phyloP scores from a whole-genome alignment of 2,113 vertebrate genomes.

The Lepidothrix coronata region DNA sequence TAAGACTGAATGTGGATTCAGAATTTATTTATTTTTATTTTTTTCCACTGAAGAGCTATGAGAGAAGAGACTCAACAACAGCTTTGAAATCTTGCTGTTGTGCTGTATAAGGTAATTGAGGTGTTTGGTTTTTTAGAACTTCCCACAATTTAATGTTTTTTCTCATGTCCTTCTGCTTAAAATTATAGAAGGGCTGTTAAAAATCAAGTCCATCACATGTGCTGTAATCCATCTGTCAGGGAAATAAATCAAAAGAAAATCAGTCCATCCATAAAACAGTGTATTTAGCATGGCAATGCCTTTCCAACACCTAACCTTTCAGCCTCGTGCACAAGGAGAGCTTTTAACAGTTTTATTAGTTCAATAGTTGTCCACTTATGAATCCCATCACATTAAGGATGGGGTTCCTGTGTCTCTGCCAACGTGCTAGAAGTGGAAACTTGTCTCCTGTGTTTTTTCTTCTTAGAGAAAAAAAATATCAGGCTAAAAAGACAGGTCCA shows the following conservation, averaged over 20 bases:
- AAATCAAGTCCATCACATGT: not conserved
- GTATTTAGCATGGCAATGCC: not conserved
- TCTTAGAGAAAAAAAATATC: not conserved
- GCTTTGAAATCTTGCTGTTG: not conserved
- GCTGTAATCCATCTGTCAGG: not conserved
- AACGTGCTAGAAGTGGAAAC: not conserved
- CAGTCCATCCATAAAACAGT: not conserved
- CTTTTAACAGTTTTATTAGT: not conserved
- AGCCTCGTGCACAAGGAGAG: not conserved
- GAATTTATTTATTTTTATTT: not conserved
- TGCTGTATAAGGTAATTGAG: not conserved
- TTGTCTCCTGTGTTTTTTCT: not conserved
- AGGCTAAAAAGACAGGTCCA: not conserved
- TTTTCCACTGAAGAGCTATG: fast-evolving
- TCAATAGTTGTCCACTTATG: not conserved
- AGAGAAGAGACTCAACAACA: not conserved
- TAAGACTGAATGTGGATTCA: not conserved
- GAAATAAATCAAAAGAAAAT: not conserved
- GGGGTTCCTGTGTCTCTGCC: not conserved
- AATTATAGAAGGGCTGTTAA: not conserved
- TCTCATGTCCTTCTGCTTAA: not conserved
- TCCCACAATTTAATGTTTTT: not conserved
- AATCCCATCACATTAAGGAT: not conserved
- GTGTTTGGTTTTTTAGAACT: not conserved
- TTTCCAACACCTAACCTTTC: not conserved